Base-by-base conservation (phyloP, 2,888 invertebrate genomes). In the Eucera pruinosa region DNA sequence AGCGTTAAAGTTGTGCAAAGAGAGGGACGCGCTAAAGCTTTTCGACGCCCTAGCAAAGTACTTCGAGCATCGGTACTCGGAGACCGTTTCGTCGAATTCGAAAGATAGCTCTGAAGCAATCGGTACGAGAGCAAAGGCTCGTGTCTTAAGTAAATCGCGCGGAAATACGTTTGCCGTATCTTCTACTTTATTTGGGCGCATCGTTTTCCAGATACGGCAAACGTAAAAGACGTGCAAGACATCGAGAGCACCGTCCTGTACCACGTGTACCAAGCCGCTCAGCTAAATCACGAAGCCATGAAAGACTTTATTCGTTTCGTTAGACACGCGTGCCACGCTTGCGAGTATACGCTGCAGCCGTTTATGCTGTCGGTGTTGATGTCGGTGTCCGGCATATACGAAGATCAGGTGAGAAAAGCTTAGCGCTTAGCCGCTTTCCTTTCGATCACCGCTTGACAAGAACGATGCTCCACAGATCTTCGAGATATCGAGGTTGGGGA, bases 361-460 rank as follows among this genome's bases (percentile, higher is more conserved):
- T 95, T 95, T 87, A 93, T 95, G 78, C 90, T 95, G n/a, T 94
- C 95, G 72, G 93, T 94, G 15, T 90, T 95, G 20, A 91, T 95
- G 15, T 91, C 93, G n/a, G 89, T 94, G 18, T 93, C 94, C 0
- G 92, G 92, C 70, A 90, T 94, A 54, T 93, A 93, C 81, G 93
- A 94, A 86, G 93, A 94, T 82, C 93, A 83, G 76, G 83, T 83
- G 41, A 48, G 3, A 9, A 13, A 0, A n/a, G 6, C 18, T 39
- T 27, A 61, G 4, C 13, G n/a, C 18, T 18, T 9, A n/a, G 11
- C 25, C 0, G 43, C 6, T 5, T 11, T 11, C 13, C 25, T 30
- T 18, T 6, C n/a, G n/a, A n/a, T n/a, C n/a, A n/a, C n/a, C n/a
- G n/a, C n/a, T 2, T 36, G 2, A 68, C 20, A 1, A 13, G 23